Evolutionary conservation across 2,113 vertebrate species (phyloP), one percentile per base, ranked within the genome.

Genomic region (Ancistrus triradiatus): DNA sequence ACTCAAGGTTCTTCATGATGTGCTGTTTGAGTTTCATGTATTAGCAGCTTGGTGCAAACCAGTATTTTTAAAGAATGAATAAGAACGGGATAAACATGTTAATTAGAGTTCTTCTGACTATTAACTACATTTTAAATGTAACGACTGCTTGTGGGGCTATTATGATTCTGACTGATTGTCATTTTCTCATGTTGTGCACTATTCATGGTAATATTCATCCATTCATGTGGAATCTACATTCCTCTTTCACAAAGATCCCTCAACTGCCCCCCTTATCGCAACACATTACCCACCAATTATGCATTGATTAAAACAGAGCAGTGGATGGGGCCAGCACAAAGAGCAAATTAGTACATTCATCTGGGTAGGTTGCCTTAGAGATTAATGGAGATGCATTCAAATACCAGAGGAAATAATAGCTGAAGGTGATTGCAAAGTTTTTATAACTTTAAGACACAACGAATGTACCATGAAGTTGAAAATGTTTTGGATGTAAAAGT

Each of bases 271-370:
- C 59, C 50, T 69, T 80, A 70, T 57, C 48, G 75, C n/a, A 60
- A 80, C 74, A 82, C 75, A 83, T 81, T 79, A 81, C 62, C 75
- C 77, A 73, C 81, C 76, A 81, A 85, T 83, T 82, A 83, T 67
- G 42, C 22, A 70, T 74, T 80, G 80, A 84, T 85, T 83, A 82
- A 81, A 74, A 77, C 67, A 72, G 74, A 83, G 78, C 70, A 68
- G 68, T 71, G 68, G 69, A 57, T 68, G 70, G 67, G 73, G 73
- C 71, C 62, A 56, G n/a, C 44, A 56, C 49, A 56, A 71, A 40
- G 51, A 77, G 59, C 63, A 74, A 68, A 80, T 84, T 78, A 68
- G 69, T 66, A 67, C 76, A 77, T 74, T 70, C 79, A 61, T 75
- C 73, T 70, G 69, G 70, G 66, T 65, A 67, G 69, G 33, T 76